Evolutionary conservation across 2,888 invertebrate genomes (phyloP).

Genomic region (Gryllus longicercus): DNA sequence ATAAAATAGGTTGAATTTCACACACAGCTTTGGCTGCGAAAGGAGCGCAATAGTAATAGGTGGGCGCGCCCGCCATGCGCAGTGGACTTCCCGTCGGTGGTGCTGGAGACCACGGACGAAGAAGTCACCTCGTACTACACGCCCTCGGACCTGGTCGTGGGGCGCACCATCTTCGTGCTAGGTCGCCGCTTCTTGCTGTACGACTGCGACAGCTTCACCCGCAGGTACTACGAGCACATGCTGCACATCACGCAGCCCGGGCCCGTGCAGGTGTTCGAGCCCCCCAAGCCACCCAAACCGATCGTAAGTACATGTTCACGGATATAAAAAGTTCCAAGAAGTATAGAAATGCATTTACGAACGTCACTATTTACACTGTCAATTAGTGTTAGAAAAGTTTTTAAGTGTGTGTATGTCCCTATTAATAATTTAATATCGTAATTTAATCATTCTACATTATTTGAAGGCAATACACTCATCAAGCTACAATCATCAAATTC

Average conservation of each 20-base stretch:
- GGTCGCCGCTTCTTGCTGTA: constrained; percentile 67
- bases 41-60: too few relatives aligned
- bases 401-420: too few relatives aligned
- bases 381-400: too few relatives aligned
- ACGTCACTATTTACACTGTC: too few relatives aligned
- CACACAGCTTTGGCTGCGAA: too few relatives aligned
- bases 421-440: too few relatives aligned
- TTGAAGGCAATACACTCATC: too few relatives aligned
- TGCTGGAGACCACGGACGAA: constrained; percentile 64
- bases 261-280: constrained; percentile 42
- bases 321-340: too few relatives aligned
- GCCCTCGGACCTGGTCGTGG: constrained; percentile 72
- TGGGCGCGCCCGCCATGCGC: constrained; percentile 35
- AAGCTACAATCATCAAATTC: too few relatives aligned
- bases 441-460: too few relatives aligned
- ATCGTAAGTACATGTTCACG: constrained; percentile 27
- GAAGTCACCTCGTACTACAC: constrained; percentile 75
- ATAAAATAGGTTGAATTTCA: too few relatives aligned
- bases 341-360: too few relatives aligned
- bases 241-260: constrained; percentile 49
- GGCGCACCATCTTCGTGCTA: constrained; percentile 65
- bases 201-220: constrained; percentile 77
- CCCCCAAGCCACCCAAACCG: constrained; percentile 27
- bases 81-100: constrained; percentile 62
- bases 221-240: constrained; percentile 62